phyloP scores from a whole-genome alignment of 2,113 vertebrate genomes.

The Vidua chalybeata region DNA sequence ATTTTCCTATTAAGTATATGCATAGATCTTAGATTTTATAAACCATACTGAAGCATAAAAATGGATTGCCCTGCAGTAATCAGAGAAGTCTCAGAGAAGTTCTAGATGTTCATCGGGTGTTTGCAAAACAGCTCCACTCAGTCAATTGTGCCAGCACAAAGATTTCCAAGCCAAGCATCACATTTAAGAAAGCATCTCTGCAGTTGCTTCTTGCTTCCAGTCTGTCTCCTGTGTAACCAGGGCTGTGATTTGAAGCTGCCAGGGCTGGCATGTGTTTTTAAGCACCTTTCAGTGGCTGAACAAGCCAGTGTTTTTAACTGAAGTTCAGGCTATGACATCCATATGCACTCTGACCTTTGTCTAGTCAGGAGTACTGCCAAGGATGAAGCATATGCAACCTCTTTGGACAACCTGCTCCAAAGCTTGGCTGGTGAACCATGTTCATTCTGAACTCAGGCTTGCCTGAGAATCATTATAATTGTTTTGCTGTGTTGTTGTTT shows the following conservation, averaged over 20 bases:
- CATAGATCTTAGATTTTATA: background rate
- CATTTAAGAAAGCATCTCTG: background rate
- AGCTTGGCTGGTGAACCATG: background rate
- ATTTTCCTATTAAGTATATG: background rate
- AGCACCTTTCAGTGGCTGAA: background rate
- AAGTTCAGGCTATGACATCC: background rate
- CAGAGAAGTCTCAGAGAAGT: background rate
- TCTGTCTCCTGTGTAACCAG: background rate
- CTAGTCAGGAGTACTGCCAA: background rate
- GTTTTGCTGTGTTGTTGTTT: background rate
- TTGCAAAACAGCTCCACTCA: background rate
- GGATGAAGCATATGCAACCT: background rate
- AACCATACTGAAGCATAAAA: background rate
- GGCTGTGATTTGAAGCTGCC: background rate
- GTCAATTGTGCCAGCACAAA: background rate
- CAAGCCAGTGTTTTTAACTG: background rate
- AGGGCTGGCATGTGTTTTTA: background rate
- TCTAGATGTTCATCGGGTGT: background rate
- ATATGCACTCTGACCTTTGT: background rate
- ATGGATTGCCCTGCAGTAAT: background rate
- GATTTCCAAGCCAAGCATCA: background rate
- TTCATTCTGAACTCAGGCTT: background rate
- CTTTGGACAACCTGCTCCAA: background rate
- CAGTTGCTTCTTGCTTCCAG: background rate
- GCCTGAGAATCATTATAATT: background rate